These are phyloP conservation scores for Vultur gryphus DNA, from an alignment of 2,797 vertebrate species.

Conservation along the genomic window DNA sequence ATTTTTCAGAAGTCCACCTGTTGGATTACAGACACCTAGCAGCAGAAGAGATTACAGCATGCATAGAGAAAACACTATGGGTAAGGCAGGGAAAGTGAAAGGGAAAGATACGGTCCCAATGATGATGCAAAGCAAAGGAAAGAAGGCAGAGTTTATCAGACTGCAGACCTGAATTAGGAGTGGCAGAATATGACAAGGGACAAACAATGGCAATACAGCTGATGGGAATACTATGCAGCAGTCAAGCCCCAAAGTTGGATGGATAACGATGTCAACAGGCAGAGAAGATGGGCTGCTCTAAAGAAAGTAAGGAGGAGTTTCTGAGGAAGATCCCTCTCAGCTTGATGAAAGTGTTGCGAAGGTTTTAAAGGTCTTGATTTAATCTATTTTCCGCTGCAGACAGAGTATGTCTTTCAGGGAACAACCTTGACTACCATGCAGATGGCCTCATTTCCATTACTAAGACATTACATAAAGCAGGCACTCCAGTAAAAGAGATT, in stretches of 20 bases:
- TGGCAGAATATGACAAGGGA: neutral
- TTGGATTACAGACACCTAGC: neutral
- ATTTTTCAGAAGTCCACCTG: neutral
- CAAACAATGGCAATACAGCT: neutral
- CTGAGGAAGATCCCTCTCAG: neutral
- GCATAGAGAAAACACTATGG: neutral
- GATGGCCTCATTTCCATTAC: neutral
- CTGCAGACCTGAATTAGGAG: neutral
- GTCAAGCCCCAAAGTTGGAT: neutral
- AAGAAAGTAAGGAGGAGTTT: neutral
- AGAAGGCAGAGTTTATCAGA: neutral
- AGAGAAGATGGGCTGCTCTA: neutral
- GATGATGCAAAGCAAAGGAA: neutral
- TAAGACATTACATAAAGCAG: slow-evolving; percentile 25
- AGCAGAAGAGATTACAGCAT: neutral
- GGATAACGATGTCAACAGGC: fast-evolving
- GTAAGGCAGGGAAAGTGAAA: neutral
- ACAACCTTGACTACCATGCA: neutral
- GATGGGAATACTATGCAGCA: neutral
- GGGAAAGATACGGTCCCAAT: neutral
- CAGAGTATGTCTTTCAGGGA: neutral
- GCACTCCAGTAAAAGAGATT: neutral
- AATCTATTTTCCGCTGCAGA: neutral
- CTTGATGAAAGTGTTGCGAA: neutral
- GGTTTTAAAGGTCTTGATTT: neutral